Base-by-base conservation (phyloP, 1,140 invertebrate genomes). In the Antheraea mylitta region DNA sequence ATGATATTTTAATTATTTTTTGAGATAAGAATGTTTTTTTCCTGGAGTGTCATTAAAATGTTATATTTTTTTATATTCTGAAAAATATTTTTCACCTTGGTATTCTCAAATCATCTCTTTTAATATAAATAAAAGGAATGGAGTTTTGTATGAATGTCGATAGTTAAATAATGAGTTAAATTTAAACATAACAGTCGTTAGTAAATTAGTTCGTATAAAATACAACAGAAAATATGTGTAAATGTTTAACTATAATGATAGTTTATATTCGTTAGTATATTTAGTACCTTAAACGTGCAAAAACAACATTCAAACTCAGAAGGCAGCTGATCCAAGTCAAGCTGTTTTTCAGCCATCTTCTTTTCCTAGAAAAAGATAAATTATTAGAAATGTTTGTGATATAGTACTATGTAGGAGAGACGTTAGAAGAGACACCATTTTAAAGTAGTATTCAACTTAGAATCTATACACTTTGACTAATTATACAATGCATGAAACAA, bases 291-390 rank as follows among this genome's bases (percentile, higher is more conserved):
- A 89, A 96, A 96, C 90, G 96, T 97, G 95, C 97, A 98, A 96
- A 97, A 98, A 95, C 97, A 98, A 96, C 97, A 98, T 95, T 97
- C 97, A 95, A 97, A 97, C 94, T 97, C 97, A 94, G 96, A 97
- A 94, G 96, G 96, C 92, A 97, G 90, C 88, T 93, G 92, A 87
- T 93, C 92, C 91, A 93, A 91, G 84, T 93, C 91, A 89, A 93
- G 87, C 87, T 93, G 91, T 91, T 93, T 93, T 86, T 94, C 93
- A 91, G 87, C 86, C 83, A 92, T 93, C 92, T 93, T 95, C 95
- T 95, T 93, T 83, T 93, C 92, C 92, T 93, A 92, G 83, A 93
- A 93, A 83, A 87, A 90, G 77, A 89, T 76, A 88, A 84, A 81
- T 85, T 73, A 85, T 90, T 90, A 87, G 80, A 83, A 63, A 53